phyloP scores from a whole-genome alignment of 2,113 vertebrate genomes.

The Lucifuga dentata region DNA sequence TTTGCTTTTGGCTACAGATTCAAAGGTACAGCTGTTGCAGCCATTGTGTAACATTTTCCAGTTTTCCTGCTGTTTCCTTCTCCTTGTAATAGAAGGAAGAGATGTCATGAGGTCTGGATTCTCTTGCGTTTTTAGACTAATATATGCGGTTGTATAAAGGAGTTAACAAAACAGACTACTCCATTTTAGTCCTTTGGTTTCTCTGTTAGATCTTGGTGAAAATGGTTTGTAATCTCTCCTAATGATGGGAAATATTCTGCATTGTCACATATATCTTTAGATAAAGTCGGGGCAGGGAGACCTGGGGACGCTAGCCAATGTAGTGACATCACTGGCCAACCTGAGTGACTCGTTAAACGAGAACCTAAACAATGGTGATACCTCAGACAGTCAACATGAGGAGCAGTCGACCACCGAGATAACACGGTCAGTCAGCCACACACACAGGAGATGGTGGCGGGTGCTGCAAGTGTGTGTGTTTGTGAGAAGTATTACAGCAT shows the following conservation, averaged over 20 bases:
- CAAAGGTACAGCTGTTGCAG: conserved; percentile 85
- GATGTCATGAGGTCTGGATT: too few species aligned
- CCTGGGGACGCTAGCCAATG: conserved; percentile 95
- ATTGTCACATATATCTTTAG: conserved; percentile 69
- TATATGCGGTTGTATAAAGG: too few species aligned
- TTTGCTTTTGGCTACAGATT: conserved; percentile 90
- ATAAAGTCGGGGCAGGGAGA: conserved; percentile 92
- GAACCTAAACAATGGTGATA: conserved; percentile 92
- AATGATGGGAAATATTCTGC: conserved; percentile 2
- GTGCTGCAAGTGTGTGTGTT: too few species aligned
- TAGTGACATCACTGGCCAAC: conserved; percentile 95
- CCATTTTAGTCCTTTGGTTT: not conserved
- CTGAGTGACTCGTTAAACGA: conserved; percentile 87
- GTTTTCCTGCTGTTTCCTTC: not conserved
- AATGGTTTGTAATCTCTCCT: not conserved
- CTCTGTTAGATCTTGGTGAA: not conserved
- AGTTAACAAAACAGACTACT: too few species aligned
- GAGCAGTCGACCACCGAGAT: conserved; percentile 94
- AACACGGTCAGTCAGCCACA: conserved; percentile 86
- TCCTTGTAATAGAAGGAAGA: not conserved
- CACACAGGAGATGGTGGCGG: not conserved
- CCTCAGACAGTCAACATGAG: conserved; percentile 89
- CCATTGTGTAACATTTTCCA: not conserved
- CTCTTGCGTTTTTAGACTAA: too few species aligned
- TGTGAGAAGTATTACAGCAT: not conserved